Percentiles rank a stretch among this genome's conserved stretches.
These are phyloP conservation scores for Cantharis rufa DNA, from an alignment of 2,888 invertebrate genomes.

Conservation along the genomic window DNA sequence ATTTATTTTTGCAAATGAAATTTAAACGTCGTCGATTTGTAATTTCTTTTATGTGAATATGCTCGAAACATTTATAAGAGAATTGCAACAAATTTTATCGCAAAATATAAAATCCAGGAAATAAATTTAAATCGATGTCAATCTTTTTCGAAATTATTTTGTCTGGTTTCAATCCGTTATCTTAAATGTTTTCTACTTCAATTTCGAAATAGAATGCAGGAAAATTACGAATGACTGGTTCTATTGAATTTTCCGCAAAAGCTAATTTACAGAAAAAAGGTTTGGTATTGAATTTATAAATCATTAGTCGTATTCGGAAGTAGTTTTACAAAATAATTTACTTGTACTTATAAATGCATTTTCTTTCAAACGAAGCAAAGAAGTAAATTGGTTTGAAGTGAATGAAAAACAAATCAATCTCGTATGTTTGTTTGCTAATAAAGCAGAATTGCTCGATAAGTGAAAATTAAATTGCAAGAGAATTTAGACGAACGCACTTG, in stretches of 20 bases:
- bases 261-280: neutral
- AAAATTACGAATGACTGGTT: neutral
- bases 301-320: neutral
- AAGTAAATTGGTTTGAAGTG: neutral
- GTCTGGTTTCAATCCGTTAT: neutral
- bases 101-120: neutral
- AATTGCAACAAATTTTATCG: neutral
- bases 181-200: neutral
- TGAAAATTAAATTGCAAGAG: neutral
- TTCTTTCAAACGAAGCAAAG: neutral
- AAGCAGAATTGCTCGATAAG: neutral
- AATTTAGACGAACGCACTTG: neutral
- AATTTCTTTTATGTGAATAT: neutral
- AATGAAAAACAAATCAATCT: neutral
- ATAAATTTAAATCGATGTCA: neutral
- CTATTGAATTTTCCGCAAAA: neutral
- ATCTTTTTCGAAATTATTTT: neutral
- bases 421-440: neutral
- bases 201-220: neutral
- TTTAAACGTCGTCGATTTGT: neutral
- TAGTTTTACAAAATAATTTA: neutral
- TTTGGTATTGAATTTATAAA: neutral
- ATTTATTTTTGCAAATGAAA: neutral
- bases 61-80: neutral
- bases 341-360: neutral